These are phyloP conservation scores for Hycleus phaleratus DNA, from an alignment of 1,140 invertebrate genomes.

Conservation along the genomic window DNA sequence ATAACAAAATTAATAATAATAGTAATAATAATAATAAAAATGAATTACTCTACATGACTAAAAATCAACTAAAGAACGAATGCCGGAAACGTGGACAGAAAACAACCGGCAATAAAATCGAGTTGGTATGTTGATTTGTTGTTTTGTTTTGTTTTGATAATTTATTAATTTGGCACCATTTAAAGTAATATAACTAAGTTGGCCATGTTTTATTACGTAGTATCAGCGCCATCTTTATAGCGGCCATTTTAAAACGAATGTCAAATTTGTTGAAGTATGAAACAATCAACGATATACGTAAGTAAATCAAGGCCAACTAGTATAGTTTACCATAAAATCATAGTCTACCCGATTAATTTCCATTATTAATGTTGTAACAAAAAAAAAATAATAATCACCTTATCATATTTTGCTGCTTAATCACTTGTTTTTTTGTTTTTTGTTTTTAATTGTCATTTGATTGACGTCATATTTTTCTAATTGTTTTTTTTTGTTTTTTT, in stretches of 20 bases:
- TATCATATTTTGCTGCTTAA: not conserved
- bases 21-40: constrained; percentile 12
- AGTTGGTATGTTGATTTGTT: constrained; percentile 46
- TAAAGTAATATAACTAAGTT: not conserved
- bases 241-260: too few species aligned
- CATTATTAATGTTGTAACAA: too few species aligned
- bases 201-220: not conserved
- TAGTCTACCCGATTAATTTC: too few species aligned
- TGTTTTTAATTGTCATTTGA: not conserved
- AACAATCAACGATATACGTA: too few species aligned
- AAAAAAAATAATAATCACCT: not conserved
- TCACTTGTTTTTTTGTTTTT: not conserved
- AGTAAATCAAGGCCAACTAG: too few species aligned
- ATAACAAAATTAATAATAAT: too few species aligned
- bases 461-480: not conserved
- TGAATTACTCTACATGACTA: constrained; percentile 47
- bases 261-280: too few species aligned
- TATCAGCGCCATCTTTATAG: too few species aligned
- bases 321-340: too few species aligned
- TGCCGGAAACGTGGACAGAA: constrained; percentile 53
- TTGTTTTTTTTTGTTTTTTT: not conserved
- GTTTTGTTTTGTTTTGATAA: constrained; percentile 7
- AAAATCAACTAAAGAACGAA: constrained; percentile 53
- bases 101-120: constrained; percentile 52
- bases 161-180: not conserved